Evolutionary conservation across 1,140 invertebrate genomes (phyloP).

Genomic region (Cryptotermes secundus): DNA sequence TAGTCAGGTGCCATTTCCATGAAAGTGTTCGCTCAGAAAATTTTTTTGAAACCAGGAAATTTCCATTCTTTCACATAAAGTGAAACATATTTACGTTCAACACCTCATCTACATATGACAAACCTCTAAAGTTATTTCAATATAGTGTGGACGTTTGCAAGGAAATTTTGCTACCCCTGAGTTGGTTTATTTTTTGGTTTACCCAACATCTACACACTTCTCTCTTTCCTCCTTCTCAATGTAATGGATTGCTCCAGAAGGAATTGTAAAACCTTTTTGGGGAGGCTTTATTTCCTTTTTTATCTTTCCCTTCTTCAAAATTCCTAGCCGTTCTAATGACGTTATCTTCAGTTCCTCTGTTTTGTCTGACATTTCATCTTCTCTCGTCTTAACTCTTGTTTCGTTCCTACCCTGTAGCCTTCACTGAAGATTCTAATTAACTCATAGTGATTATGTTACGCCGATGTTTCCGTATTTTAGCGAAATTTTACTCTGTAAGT

Average conservation of each 20-base stretch:
- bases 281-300: not conserved
- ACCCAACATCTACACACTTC: not conserved
- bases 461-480: not conserved
- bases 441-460: conserved; percentile 7
- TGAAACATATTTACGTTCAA: too few relatives aligned
- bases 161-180: not conserved
- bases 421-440: not conserved
- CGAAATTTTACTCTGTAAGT: not conserved
- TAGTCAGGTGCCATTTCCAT: too few relatives aligned
- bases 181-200: conserved; percentile 1
- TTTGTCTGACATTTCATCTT: not conserved
- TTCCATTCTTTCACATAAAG: too few relatives aligned
- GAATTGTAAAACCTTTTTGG: not conserved
- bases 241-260: not conserved
- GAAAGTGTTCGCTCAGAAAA: too few relatives aligned
- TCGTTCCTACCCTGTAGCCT: not conserved
- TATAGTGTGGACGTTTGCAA: too few relatives aligned
- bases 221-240: not conserved
- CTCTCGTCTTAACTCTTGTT: not conserved
- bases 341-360: not conserved
- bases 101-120: too few relatives aligned
- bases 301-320: not conserved
- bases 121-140: too few relatives aligned
- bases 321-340: not conserved
- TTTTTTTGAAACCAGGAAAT: too few relatives aligned